A percentile compares a stretch with the other conserved stretches of the same genome.
These are phyloP conservation scores for Ernsta delagoae DNA, from an alignment of 2,888 invertebrate species.

Conservation along the genomic window DNA sequence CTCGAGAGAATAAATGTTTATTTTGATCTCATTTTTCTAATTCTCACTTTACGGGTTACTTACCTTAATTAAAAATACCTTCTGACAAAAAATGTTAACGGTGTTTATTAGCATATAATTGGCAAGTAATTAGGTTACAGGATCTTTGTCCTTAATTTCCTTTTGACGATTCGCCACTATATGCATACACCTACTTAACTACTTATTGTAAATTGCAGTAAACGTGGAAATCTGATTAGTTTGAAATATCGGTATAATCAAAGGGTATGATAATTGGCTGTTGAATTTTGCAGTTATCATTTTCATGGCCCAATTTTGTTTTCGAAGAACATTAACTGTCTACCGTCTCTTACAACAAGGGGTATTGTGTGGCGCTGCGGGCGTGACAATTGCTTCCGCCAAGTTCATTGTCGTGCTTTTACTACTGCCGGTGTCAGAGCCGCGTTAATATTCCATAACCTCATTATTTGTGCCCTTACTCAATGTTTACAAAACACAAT, in stretches of 20 bases:
- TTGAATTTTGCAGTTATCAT: slow-evolving; percentile 13
- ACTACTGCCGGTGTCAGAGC: slow-evolving; percentile 9
- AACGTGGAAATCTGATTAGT: slow-evolving; percentile 9
- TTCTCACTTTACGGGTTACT: slow-evolving; percentile 21
- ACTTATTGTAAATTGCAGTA: not conserved
- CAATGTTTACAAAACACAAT: slow-evolving; percentile 1
- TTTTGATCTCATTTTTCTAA: slow-evolving; percentile 39
- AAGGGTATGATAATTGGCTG: not conserved
- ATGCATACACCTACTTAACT: not conserved
- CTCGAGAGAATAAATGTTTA: slow-evolving; percentile 40
- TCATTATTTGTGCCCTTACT: slow-evolving; percentile 11
- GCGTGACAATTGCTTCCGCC: slow-evolving; percentile 81
- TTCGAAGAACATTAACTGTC: too few species aligned
- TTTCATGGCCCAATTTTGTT: slow-evolving; percentile 27
- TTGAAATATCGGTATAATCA: not conserved
- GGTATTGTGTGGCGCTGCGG: slow-evolving; percentile 74
- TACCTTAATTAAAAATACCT: slow-evolving; percentile 13
- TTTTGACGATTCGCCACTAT: not conserved
- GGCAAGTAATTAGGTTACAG: slow-evolving; percentile 11
- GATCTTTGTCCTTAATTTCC: slow-evolving; percentile 1
- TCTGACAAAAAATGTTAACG: too few species aligned
- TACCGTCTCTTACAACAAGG: slow-evolving; percentile 44
- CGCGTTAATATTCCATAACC: slow-evolving; percentile 20
- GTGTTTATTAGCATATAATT: slow-evolving; percentile 7
- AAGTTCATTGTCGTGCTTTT: slow-evolving; percentile 78